A percentile compares a stretch with the other conserved stretches of the same genome.
phyloP scores from a whole-genome alignment of 2,113 vertebrate genomes.

The Vombatus ursinus region DNA sequence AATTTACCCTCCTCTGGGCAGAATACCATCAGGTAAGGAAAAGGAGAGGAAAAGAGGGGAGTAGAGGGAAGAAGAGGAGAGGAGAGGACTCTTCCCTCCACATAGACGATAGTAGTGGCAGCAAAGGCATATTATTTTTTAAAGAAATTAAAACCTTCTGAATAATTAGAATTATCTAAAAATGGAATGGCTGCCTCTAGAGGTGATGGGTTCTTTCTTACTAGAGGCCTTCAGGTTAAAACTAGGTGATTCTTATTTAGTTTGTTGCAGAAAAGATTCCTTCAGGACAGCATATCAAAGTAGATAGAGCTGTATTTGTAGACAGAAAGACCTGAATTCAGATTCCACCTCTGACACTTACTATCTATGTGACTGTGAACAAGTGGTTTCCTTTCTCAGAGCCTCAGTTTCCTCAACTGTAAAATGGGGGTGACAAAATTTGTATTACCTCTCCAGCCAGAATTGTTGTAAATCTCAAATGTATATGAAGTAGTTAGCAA shows the following conservation, averaged over 20 bases:
- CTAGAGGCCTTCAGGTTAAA: neutral
- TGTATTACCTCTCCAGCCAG: neutral
- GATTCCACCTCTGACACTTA: neutral
- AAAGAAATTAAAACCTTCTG: neutral
- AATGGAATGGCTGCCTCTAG: neutral
- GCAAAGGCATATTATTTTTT: neutral
- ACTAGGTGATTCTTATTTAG: neutral
- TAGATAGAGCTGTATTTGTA: neutral
- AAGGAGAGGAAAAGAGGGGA: no score
- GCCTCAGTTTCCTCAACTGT: neutral
- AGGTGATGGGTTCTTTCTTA: neutral
- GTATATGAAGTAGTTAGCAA: neutral
- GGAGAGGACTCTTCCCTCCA: no score
- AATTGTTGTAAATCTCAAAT: neutral
- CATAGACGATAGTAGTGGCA: neutral
- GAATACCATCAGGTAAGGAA: no score
- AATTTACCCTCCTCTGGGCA: no score
- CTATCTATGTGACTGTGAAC: neutral
- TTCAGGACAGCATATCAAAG: neutral
- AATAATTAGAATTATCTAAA: neutral
- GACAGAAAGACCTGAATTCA: neutral
- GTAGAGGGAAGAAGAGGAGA: no score
- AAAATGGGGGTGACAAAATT: neutral
- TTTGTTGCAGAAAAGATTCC: neutral
- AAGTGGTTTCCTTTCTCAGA: neutral